phyloP scores from a whole-genome alignment of 2,888 invertebrate genomes.

The Dasypolia templi region DNA sequence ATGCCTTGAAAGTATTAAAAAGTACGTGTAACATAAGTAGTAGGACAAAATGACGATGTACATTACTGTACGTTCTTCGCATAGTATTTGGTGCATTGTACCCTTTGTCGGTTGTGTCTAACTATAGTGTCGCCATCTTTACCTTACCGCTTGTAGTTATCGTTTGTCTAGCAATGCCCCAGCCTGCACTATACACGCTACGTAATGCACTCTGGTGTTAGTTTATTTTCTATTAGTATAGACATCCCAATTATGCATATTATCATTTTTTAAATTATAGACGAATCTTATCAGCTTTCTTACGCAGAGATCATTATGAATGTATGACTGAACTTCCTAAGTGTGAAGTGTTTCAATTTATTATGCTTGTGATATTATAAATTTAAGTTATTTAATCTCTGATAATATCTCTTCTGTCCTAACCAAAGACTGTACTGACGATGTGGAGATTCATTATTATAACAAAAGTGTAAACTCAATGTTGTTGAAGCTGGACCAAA shows the following conservation, averaged over 20 bases:
- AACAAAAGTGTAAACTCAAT: slow-evolving; percentile 75
- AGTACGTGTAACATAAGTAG: slow-evolving; percentile 86
- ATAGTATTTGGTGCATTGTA: slow-evolving; percentile 89
- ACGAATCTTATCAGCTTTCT: slow-evolving; percentile 64
- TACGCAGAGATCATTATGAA: slow-evolving; percentile 57
- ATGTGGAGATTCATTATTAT: slow-evolving; percentile 79
- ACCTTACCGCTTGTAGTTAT: slow-evolving; percentile 72
- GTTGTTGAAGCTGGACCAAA: slow-evolving; percentile 88
- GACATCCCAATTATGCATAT: slow-evolving; percentile 57
- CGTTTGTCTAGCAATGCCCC: slow-evolving; percentile 62
- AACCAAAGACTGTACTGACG: slow-evolving; percentile 88
- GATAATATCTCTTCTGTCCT: slow-evolving; percentile 85
- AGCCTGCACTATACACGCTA: slow-evolving; percentile 47
- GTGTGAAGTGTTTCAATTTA: slow-evolving; percentile 76
- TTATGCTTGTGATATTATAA: slow-evolving; percentile 89
- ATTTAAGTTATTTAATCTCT: slow-evolving; percentile 84
- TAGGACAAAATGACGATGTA: slow-evolving; percentile 86
- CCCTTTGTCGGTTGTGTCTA: slow-evolving; percentile 81
- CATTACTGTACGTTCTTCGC: slow-evolving; percentile 88
- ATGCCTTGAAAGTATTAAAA: slow-evolving; percentile 90
- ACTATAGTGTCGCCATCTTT: slow-evolving; percentile 74
- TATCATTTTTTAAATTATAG: slow-evolving; percentile 54
- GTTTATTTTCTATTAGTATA: slow-evolving; percentile 61
- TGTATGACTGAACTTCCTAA: slow-evolving; percentile 73
- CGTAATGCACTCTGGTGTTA: slow-evolving; percentile 75